A percentile compares a stretch with the other conserved stretches of the same genome.
Evolutionary conservation across 2,113 vertebrate genomes (phyloP).

Genomic region (Scolopax mira): DNA sequence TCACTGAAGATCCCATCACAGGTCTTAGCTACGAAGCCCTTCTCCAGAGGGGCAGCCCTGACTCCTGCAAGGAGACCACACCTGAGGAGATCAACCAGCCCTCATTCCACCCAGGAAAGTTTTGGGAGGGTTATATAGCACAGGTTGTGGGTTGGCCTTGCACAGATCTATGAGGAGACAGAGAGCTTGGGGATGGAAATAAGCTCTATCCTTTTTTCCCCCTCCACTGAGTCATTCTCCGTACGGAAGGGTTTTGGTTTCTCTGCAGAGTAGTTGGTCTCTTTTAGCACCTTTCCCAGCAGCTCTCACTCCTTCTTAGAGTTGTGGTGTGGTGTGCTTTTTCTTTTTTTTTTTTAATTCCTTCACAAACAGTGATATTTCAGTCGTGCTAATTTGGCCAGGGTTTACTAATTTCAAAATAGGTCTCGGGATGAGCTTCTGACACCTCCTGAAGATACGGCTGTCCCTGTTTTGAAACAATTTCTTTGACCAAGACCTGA

Average conservation of each 20-base stretch:
- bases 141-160: neutral
- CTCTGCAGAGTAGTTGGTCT: neutral
- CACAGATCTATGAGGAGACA: neutral
- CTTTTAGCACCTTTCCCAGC: neutral
- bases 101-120: neutral
- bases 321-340: too few species aligned
- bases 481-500: neutral
- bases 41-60: neutral
- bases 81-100: accelerated
- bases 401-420: neutral
- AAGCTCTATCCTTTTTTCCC: neutral
- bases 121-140: neutral
- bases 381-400: neutral
- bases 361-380: neutral
- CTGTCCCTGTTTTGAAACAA: neutral
- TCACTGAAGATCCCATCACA: neutral
- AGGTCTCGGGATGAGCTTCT: neutral
- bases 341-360: neutral
- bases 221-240: neutral
- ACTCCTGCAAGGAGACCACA: neutral
- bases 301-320: neutral
- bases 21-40: neutral
- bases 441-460: neutral
- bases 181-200: neutral
- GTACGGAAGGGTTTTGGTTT: neutral